These are phyloP conservation scores for Mythimna vitellina DNA, from an alignment of 2,888 invertebrate species.

Conservation along the genomic window DNA sequence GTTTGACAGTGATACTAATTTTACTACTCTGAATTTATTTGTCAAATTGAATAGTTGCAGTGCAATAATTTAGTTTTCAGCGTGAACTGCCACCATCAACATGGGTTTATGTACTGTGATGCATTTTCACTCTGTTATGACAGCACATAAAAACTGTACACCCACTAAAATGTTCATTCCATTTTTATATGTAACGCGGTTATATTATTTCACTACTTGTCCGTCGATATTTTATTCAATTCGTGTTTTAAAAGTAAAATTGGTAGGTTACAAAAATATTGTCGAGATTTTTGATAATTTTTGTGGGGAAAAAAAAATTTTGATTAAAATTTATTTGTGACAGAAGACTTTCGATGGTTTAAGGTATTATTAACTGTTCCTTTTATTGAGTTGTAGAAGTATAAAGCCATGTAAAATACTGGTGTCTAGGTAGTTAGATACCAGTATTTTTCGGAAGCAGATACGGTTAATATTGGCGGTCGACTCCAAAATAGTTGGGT, in stretches of 20 bases:
- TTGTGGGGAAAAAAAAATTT: constrained; percentile 2
- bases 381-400: too few relatives aligned
- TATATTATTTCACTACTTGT: constrained; percentile 30
- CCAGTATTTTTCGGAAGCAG: too few relatives aligned
- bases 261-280: background rate
- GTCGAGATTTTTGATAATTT: background rate
- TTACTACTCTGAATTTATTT: constrained; percentile 46
- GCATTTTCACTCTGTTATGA: constrained; percentile 45
- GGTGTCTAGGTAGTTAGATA: too few relatives aligned
- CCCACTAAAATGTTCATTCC: constrained; percentile 32
- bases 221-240: constrained; percentile 9
- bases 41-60: constrained; percentile 47
- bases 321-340: background rate
- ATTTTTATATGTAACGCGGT: constrained; percentile 20
- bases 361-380: background rate
- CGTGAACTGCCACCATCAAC: constrained; percentile 43
- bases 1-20: constrained; percentile 36
- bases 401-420: too few relatives aligned
- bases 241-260: constrained; percentile 4
- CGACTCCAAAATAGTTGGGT: too few relatives aligned
- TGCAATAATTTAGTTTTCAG: constrained; percentile 47
- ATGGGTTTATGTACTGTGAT: constrained; percentile 48
- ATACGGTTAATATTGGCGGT: too few relatives aligned
- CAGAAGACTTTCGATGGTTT: background rate
- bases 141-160: constrained; percentile 41